phyloP scores from a whole-genome alignment of 2,797 vertebrate genomes.

The Peromyscus aztecus region DNA sequence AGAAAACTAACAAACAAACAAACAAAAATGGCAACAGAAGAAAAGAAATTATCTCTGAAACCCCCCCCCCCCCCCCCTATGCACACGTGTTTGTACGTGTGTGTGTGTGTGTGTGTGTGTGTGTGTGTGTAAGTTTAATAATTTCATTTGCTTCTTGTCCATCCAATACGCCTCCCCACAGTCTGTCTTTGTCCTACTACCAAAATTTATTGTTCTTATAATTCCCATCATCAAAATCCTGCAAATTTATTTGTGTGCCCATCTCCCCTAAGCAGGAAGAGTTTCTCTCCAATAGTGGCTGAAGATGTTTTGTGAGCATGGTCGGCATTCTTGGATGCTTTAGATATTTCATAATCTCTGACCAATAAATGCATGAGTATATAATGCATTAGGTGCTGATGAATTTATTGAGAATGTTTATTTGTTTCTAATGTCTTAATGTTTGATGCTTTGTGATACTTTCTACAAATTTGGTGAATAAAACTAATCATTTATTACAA shows the following conservation, averaged over 20 bases:
- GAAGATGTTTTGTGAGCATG: not conserved
- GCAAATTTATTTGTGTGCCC: not conserved
- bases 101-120: too few species aligned
- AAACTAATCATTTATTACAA: not conserved
- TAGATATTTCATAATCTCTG: not conserved
- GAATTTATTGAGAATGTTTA: not conserved
- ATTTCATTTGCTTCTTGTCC: not conserved
- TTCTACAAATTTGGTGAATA: not conserved
- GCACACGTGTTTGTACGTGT: too few species aligned
- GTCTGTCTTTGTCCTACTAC: not conserved
- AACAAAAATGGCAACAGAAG: not conserved
- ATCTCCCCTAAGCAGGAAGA: not conserved
- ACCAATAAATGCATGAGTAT: not conserved
- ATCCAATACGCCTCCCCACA: not conserved
- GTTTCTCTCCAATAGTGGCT: not conserved
- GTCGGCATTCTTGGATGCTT: not conserved
- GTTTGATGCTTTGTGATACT: not conserved
- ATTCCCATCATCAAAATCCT: not conserved
- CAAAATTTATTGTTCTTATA: not conserved
- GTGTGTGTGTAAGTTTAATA: not conserved
- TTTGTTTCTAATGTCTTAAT: not conserved
- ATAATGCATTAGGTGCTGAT: not conserved
- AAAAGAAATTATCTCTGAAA: conserved; percentile 17
- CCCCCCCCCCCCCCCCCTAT: not conserved
- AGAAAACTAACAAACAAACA: not conserved